phyloP scores from a whole-genome alignment of 2,113 vertebrate species.

The Prietella phreatophila region DNA sequence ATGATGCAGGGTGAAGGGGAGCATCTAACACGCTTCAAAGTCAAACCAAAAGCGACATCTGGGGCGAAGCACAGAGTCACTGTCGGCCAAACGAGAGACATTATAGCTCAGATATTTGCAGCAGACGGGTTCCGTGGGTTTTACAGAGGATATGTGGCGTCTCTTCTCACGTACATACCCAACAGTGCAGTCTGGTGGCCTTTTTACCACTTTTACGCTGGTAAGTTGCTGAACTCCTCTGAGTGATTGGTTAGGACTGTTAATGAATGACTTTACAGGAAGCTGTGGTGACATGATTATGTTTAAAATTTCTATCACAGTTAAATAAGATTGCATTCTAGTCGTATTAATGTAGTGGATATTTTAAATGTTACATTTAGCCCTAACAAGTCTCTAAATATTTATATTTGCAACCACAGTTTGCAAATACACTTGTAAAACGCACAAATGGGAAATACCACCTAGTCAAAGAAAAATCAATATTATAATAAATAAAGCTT shows the following conservation, averaged over 20 bases:
- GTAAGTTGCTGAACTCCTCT: conserved; percentile 64
- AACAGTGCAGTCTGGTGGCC: conserved; percentile 99
- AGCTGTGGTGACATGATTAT: neutral
- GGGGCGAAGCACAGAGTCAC: conserved; percentile 64
- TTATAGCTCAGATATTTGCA: conserved; percentile 86
- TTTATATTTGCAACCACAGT: neutral
- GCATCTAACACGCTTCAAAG: conserved; percentile 83
- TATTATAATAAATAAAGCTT: neutral
- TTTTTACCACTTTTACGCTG: conserved; percentile 96
- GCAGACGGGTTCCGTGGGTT: conserved; percentile 87
- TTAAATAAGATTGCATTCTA: neutral
- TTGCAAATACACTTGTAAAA: neutral
- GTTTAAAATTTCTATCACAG: neutral
- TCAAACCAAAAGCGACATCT: conserved; percentile 62
- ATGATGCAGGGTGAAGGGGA: conserved; percentile 94
- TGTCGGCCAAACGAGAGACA: conserved; percentile 87
- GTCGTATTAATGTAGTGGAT: neutral
- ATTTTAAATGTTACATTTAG: neutral
- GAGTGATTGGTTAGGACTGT: neutral
- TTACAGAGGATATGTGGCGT: conserved; percentile 93
- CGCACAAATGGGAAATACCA: neutral
- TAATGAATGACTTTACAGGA: neutral
- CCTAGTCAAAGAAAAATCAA: neutral
- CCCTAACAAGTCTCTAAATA: neutral
- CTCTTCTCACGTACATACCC: conserved; percentile 93